These are phyloP conservation scores for Kryptolebias marmoratus DNA, from an alignment of 2,113 vertebrate species.

Conservation along the genomic window DNA sequence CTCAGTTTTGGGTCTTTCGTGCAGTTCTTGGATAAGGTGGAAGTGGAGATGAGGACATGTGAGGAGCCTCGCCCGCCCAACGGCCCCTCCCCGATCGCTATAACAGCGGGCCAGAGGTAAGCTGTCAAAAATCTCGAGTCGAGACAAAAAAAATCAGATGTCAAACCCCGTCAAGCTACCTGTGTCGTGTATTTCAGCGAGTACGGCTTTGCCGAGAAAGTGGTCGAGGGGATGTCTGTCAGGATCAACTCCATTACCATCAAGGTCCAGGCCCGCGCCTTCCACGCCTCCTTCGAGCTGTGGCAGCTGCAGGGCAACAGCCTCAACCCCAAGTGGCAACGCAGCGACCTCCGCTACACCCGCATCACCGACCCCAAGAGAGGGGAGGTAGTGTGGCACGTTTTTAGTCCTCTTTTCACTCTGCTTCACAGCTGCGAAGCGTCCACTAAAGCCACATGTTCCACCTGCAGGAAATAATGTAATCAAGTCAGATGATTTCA, in stretches of 20 bases:
- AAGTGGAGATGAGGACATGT: conserved; percentile 98
- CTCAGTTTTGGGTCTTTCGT: conserved; percentile 46
- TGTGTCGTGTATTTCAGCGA: conserved; percentile 80
- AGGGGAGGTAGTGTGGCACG: conserved; percentile 87
- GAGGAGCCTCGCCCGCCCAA: conserved; percentile 96
- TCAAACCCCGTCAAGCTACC: neutral
- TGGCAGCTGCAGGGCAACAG: conserved; percentile 99
- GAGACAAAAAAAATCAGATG: neutral
- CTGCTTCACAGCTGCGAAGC: too few relatives aligned
- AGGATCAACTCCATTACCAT: conserved; percentile 95
- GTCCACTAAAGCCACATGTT: too few relatives aligned
- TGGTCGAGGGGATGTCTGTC: conserved; percentile 99
- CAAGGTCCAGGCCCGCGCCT: conserved; percentile 94
- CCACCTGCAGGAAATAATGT: conserved; percentile 16
- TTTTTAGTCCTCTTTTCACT: neutral
- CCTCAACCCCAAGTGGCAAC: conserved; percentile 95
- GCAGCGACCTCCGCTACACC: conserved; percentile 92
- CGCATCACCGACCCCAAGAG: conserved; percentile 91
- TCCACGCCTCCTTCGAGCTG: conserved; percentile 95
- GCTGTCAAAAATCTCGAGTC: neutral
- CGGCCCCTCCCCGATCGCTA: conserved; percentile 96
- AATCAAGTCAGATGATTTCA: conserved; percentile 28
- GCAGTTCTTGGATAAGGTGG: conserved; percentile 97
- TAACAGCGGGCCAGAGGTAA: conserved; percentile 96
- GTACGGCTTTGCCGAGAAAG: conserved; percentile 98